Evolutionary conservation across 2,797 vertebrate species (phyloP), one percentile per base, ranked within the genome.

Genomic region (Paedocypris micromegethes): DNA sequence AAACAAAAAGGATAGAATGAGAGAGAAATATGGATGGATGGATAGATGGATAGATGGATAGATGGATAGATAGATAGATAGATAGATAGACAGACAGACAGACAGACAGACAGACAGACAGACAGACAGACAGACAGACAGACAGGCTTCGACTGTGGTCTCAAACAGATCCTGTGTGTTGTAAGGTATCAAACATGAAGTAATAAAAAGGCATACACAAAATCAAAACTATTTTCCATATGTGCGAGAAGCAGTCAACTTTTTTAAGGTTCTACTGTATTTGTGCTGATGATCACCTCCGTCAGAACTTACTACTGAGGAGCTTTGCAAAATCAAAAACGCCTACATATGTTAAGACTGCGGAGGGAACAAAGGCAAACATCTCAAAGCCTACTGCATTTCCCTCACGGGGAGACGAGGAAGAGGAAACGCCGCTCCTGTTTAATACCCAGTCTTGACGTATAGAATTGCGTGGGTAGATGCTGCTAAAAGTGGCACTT

Each of bases 321-420:
- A 86, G 85, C 84, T 84, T 77, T 80, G 66, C 0, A 81, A 85
- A 84, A 88, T 84, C 83, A 83, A 81, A 81, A 86, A 86, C 86
- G 69, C 86, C 87, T 57, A 53, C 86, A 85, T 46, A 61, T 64
- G 66, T 9, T 58, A 4, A 73, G 58, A 66, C 83, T 82, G 83
- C 78, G 80, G 85, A 80, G 83, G 87, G 81, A 88, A 88, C 86
- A 89, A 87, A 88, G 86, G 82, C 84, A 89, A 86, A 88, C 84
- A 84, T 85, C 84, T 83, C 84, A 83, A 78, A 85, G 82, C 78
- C 78, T 76, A 73, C 64, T 83, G 80, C 82, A 85, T 78, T 82
- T 86, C 83, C 88, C 79, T 81, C 82, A 83, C 81, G 81, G 69
- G 58, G 67, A 82, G 76, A 67, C 79, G 82, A 2, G 60, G 58